Evolutionary conservation across 2,113 vertebrate genomes (phyloP), one percentile per base, ranked within the genome.

Genomic region (Hippolais icterina): DNA sequence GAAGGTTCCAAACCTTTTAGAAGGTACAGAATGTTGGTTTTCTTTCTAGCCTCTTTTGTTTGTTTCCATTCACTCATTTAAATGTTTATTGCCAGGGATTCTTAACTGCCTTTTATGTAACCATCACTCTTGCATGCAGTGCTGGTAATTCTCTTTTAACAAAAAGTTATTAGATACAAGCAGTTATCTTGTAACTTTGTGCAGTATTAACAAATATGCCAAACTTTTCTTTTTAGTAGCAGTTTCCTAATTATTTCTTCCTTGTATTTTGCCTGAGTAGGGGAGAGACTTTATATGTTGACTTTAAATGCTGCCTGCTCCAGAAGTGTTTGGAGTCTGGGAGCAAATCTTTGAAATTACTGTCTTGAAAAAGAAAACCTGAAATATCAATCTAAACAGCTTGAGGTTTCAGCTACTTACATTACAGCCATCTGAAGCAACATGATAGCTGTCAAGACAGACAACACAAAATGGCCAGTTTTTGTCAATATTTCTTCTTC

Each of bases 251-350:
- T 78, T 81, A 35, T 59, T 90, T 80, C 66, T 41, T 77, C 11
- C 18, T 8, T 83, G 19, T 13, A n/a, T 10, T 76, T 83, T 50
- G 63, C 42, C 31, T 61, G 49, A 49, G 8, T 15, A 53, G 3
- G 47, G 47, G 82, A 77, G 18, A 57, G 20, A n/a, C 21, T 74
- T 49, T 18, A 2, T 22, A 10, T 41, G 18, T 44, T 57, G 37
- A 65, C 4, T 52, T 78, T 27, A 31, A 37, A 29, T 35, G 47
- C 33, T 35, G 39, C 52, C 47, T 75, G 44, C 23, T 79, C 52
- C 1, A 0, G 35, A 57, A 82, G 47, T 4, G 8, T 75, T 75
- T 0, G 0, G 47, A 63, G 65, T 29, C 47, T 65, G 25, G 52
- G 28, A 85, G 14, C 39, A 71, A 22, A 16, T 35, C 54, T 68